Evolutionary conservation across 2,888 invertebrate species (phyloP).

Genomic region (Drosophila neotestacea): DNA sequence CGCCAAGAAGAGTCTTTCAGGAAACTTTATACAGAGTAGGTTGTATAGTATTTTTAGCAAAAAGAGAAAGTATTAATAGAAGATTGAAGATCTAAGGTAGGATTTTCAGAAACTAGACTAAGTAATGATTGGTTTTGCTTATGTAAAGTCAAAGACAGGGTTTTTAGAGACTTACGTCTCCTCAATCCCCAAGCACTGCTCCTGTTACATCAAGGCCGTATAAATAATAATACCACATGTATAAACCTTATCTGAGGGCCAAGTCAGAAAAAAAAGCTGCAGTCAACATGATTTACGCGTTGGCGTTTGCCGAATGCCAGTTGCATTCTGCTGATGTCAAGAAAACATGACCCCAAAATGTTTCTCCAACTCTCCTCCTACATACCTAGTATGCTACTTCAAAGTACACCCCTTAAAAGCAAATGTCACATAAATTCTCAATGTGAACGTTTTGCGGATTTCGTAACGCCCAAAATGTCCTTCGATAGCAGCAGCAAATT

Average conservation of each 20-base stretch:
- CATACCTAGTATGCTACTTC: not conserved
- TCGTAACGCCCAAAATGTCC: constrained; percentile 16
- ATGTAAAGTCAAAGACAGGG: too few species aligned
- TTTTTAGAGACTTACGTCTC: not conserved
- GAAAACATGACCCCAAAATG: constrained; percentile 72
- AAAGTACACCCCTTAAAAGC: not conserved
- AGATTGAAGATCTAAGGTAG: too few species aligned
- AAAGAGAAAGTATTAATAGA: too few species aligned
- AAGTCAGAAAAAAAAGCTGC: constrained; percentile 9
- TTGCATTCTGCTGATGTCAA: constrained; percentile 53
- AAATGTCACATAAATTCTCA: constrained; percentile 44
- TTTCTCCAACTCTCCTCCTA: constrained; percentile 1
- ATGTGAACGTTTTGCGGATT: constrained; percentile 39
- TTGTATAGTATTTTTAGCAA: too few species aligned
- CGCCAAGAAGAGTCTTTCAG: too few species aligned
- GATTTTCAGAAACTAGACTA: too few species aligned
- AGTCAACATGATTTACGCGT: constrained; percentile 55
- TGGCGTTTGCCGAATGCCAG: constrained; percentile 28
- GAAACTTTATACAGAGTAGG: too few species aligned
- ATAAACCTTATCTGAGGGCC: constrained; percentile 22
- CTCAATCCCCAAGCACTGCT: not conserved
- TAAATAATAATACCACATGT: constrained; percentile 12
- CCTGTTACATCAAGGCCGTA: constrained; percentile 8
- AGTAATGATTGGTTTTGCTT: too few species aligned
- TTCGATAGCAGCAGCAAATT: constrained; percentile 38